A percentile compares a stretch with the other conserved stretches of the same genome.
phyloP scores from a whole-genome alignment of 2,113 vertebrate genomes.

The Zingel zingel region DNA sequence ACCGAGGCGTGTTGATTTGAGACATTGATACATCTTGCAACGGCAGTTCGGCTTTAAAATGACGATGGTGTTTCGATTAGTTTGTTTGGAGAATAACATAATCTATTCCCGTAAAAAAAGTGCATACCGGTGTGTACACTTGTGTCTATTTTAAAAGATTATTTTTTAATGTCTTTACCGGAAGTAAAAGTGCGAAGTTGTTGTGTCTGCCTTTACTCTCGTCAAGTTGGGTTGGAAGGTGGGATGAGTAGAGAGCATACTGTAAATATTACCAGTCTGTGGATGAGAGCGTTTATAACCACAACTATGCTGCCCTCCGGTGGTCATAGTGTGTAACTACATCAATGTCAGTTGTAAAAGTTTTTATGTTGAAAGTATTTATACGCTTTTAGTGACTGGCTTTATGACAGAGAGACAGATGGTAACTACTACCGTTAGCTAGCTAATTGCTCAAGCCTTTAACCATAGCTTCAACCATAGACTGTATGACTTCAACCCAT shows the following conservation, averaged over 20 bases:
- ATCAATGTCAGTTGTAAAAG: no score
- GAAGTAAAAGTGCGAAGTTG: not conserved
- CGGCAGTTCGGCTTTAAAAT: not conserved
- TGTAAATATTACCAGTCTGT: no score
- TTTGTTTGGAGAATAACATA: not conserved
- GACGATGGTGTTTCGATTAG: fast-evolving
- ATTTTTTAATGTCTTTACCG: not conserved
- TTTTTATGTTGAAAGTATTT: no score
- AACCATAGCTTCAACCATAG: no score
- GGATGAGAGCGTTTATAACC: not conserved
- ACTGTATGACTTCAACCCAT: no score
- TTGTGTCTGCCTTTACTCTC: not conserved
- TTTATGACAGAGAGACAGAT: no score
- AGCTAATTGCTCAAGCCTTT: no score
- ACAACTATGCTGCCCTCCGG: not conserved
- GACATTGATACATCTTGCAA: not conserved
- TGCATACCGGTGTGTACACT: not conserved
- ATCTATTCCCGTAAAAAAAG: not conserved
- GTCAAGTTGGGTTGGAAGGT: not conserved
- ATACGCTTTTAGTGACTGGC: no score
- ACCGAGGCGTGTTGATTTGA: not conserved
- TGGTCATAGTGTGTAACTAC: not conserved
- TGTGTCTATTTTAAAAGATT: not conserved
- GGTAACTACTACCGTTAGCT: no score
- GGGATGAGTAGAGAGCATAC: no score